These are phyloP conservation scores for Anoura caudifer DNA, from an alignment of 2,113 vertebrate species.

Conservation along the genomic window DNA sequence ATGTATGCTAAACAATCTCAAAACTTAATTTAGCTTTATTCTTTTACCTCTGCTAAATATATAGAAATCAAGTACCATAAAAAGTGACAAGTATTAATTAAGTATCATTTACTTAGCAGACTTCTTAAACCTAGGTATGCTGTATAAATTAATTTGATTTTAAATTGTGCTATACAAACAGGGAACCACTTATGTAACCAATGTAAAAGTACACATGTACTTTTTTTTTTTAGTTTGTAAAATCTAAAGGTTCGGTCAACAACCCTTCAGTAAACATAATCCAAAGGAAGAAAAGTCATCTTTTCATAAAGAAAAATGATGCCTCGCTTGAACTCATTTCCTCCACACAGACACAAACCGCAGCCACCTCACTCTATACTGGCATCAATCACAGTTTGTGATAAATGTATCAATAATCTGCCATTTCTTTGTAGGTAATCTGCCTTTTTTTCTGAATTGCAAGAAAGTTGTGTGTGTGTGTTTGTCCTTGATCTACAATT, in stretches of 20 bases:
- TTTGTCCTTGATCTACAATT: background rate
- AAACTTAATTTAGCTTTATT: background rate
- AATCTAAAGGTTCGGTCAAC: background rate
- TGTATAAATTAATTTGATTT: background rate
- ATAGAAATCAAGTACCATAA: background rate
- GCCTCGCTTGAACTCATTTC: background rate
- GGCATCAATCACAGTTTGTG: background rate
- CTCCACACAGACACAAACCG: background rate
- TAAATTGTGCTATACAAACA: background rate
- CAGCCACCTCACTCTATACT: background rate
- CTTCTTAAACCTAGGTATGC: background rate
- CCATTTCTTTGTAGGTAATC: background rate
- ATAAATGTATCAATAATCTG: background rate
- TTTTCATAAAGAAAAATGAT: background rate
- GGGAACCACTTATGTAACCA: background rate
- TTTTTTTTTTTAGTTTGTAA: background rate
- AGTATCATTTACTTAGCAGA: background rate
- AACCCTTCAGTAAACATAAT: background rate
- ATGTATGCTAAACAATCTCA: background rate
- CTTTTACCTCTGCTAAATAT: background rate
- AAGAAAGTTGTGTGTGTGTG: background rate
- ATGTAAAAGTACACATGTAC: background rate
- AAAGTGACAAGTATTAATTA: background rate
- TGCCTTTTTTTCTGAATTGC: background rate
- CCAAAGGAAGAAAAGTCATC: background rate